phyloP scores from a whole-genome alignment of 2,797 vertebrate genomes.

The Sparidentex hasta region DNA sequence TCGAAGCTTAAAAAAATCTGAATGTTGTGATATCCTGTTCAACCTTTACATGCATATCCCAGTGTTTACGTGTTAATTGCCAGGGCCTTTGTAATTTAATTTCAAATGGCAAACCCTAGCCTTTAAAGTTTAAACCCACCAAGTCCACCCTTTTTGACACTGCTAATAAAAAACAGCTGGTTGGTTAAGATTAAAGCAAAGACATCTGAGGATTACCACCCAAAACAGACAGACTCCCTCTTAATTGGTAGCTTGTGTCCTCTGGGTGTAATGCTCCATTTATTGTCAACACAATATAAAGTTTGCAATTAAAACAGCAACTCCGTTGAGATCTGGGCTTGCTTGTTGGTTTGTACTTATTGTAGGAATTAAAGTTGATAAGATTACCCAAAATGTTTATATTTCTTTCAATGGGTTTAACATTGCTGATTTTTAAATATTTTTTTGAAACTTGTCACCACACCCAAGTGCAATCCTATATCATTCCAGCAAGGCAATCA shows the following conservation, averaged over 20 bases:
- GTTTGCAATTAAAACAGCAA: not conserved
- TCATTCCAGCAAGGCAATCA: not conserved
- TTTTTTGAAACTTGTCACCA: not conserved
- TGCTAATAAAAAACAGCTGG: not conserved
- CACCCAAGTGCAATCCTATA: not conserved
- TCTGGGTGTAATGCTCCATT: not conserved
- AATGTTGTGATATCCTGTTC: not conserved
- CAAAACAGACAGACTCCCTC: not conserved
- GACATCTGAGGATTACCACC: not conserved
- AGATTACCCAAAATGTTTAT: not conserved
- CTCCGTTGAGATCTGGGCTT: not conserved
- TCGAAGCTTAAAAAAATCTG: not conserved
- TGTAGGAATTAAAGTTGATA: too few relatives aligned
- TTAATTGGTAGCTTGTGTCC: constrained; percentile 2
- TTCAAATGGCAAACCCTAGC: not conserved
- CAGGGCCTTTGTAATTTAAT: not conserved
- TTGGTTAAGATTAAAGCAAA: constrained; percentile 17
- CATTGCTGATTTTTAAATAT: not conserved
- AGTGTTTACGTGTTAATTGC: not conserved
- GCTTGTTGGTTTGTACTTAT: not conserved
- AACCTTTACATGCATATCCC: not conserved
- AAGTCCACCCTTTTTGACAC: not conserved
- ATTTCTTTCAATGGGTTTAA: not conserved
- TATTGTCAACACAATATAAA: not conserved
- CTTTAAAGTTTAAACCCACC: not conserved